phyloP scores from a whole-genome alignment of 1,140 invertebrate genomes.

The Cydia pomonella region DNA sequence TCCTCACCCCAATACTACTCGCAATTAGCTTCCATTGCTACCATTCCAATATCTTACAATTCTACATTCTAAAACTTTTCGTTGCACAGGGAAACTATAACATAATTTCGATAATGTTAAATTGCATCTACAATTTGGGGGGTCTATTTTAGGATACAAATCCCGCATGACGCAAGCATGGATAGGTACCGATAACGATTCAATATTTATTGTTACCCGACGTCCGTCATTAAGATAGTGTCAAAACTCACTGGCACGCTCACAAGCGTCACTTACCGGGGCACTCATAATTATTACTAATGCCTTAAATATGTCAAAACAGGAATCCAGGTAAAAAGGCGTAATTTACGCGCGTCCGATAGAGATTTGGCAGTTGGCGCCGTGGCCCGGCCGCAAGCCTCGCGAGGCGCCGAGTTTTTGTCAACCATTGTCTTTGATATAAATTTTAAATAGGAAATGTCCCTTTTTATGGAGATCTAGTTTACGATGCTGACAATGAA shows the following conservation, averaged over 20 bases:
- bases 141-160: constrained; percentile 66
- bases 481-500: constrained; percentile 76
- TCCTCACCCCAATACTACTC: constrained; percentile 56
- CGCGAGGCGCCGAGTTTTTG: constrained; percentile 78
- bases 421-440: constrained; percentile 80
- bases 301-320: constrained; percentile 81
- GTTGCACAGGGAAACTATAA: constrained; percentile 10
- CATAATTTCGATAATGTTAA: constrained; percentile 29
- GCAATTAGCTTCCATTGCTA: constrained; percentile 57
- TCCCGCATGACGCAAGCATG: constrained; percentile 57
- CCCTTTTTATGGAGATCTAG: constrained; percentile 80
- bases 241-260: constrained; percentile 76
- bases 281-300: constrained; percentile 81
- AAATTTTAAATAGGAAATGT: constrained; percentile 80
- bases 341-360: constrained; percentile 79
- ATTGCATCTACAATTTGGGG: constrained; percentile 55
- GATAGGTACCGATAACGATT: constrained; percentile 72
- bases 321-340: constrained; percentile 80
- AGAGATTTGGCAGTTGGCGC: constrained; percentile 80
- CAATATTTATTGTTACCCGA: constrained; percentile 78
- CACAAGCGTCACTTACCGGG: constrained; percentile 54
- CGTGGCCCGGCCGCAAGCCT: constrained; percentile 56
- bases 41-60: constrained; percentile 36
- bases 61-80: constrained; percentile 36
- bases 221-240: constrained; percentile 80